Evolutionary conservation across 2,113 vertebrate genomes (phyloP), one percentile per base, ranked within the genome.

Genomic region (Callaeas wilsoni): DNA sequence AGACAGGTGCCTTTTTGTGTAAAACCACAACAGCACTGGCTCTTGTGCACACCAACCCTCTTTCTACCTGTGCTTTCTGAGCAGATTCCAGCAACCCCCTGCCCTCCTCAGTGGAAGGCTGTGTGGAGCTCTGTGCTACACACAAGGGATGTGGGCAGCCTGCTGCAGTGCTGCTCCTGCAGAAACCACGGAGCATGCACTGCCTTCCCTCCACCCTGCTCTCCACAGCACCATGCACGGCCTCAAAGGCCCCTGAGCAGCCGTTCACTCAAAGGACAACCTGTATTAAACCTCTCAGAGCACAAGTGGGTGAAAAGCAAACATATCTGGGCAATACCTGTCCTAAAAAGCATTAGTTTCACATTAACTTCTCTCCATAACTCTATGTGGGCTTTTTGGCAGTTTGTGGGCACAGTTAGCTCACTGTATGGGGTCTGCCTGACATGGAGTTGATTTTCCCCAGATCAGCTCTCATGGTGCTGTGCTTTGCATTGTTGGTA

Each of bases 201-300:
- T 5, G 6, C 56, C 52, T 50, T 57, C 42, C 46, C 73, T 42
- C 30, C 35, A 17, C 42, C 29, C 69, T 41, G 56, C 57, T 46
- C 63, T 50, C 59, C 30, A 10, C 79, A 49, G 42, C 59, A 57
- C 13, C 9, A 10, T 0, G 0, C n/a, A 10, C 0, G 2, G 55
- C 62, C 39, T 26, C 13, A 23, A 70, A 42, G 32, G 44, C 49
- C 59, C 30, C 39, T 13, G 35, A n/a, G n/a, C n/a, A n/a, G 30
- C 27, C 8, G 2, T n/a, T 53, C 57, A 21, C 55, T 47, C 27
- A 4, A 29, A 75, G 41, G 12, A 41, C 46, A 60, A 10, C 23
- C 13, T 10, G 3, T 13, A 14, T 8, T 32, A 47, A 84, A 50
- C 10, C 30, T 15, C 20, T 78, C n/a, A 79, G 39, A 35, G 33